Percentiles rank a stretch among this genome's conserved stretches.
Conservation (phyloP, 2,888 invertebrate genomes). For the Amphiduros pacificus region DNA sequence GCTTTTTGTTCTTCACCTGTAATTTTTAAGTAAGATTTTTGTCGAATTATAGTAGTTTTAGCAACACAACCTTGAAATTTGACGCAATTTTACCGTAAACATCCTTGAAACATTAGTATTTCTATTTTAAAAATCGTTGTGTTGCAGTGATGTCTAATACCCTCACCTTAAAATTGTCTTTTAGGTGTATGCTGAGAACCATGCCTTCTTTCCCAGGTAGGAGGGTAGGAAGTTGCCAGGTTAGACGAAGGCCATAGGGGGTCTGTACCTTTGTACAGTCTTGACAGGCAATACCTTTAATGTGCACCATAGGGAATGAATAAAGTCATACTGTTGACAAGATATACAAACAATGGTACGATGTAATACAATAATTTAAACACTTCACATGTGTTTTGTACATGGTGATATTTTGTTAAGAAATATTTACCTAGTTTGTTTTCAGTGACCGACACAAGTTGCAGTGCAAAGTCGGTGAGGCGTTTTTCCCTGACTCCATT, state of each 20-base stretch:
- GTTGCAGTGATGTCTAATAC: no score
- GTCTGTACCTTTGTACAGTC: constrained; percentile 41
- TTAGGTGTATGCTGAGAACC: constrained; percentile 48
- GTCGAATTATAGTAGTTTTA: no score
- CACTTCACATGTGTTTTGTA: no score
- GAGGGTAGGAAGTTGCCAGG: constrained; percentile 37
- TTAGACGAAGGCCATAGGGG: constrained; percentile 47
- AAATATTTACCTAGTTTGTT: constrained; percentile 35
- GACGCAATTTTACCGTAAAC: no score
- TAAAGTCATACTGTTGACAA: no score
- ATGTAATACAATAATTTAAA: not conserved
- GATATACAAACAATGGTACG: no score
- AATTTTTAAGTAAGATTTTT: no score
- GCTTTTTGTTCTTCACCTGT: constrained; percentile 54
- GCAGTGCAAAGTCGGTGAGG: constrained; percentile 41
- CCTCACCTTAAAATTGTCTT: constrained; percentile 49
- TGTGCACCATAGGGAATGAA: no score
- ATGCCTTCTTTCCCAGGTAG: constrained; percentile 29
- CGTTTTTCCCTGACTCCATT: constrained; percentile 43
- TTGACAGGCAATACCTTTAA: constrained; percentile 33
- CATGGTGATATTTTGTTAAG: no score
- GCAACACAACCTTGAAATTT: no score
- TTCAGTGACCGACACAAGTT: constrained; percentile 40
- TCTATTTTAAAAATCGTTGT: no score
- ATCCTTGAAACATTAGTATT: no score